phyloP scores from a whole-genome alignment of 2,113 vertebrate genomes.

The Cyanoliseus patagonus region DNA sequence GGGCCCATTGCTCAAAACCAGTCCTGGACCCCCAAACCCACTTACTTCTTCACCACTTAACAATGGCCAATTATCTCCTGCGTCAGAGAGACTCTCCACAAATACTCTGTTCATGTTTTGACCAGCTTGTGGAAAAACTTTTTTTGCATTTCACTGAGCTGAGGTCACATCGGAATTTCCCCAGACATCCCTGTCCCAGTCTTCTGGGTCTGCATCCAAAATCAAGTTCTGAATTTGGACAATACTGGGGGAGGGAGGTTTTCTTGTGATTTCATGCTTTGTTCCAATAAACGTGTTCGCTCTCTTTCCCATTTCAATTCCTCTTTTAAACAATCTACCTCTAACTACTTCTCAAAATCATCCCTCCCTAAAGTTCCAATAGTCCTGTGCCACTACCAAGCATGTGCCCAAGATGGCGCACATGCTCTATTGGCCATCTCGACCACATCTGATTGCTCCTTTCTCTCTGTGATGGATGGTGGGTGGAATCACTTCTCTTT shows the following conservation, averaged over 20 bases:
- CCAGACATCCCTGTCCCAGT: rapidly evolving
- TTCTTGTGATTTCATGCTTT: background rate
- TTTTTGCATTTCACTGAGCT: background rate
- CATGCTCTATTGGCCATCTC: background rate
- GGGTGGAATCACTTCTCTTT: background rate
- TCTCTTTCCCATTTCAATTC: background rate
- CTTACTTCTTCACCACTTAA: background rate
- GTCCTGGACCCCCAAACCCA: too few species aligned
- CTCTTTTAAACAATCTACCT: background rate
- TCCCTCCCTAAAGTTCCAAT: too few species aligned
- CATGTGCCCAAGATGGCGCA: background rate
- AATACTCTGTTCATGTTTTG: background rate
- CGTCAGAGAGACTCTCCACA: background rate
- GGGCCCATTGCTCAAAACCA: background rate
- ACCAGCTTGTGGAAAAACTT: background rate
- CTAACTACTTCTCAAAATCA: background rate
- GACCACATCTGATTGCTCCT: background rate
- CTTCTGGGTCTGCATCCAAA: background rate
- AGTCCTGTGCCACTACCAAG: background rate
- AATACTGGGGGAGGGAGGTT: too few species aligned
- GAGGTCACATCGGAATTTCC: too few species aligned
- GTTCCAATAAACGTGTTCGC: background rate
- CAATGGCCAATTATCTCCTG: rapidly evolving
- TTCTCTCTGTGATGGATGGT: background rate
- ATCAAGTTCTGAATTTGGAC: background rate